Base-by-base conservation (phyloP, 1,140 invertebrate genomes). In the Zaprionus davidi region DNA sequence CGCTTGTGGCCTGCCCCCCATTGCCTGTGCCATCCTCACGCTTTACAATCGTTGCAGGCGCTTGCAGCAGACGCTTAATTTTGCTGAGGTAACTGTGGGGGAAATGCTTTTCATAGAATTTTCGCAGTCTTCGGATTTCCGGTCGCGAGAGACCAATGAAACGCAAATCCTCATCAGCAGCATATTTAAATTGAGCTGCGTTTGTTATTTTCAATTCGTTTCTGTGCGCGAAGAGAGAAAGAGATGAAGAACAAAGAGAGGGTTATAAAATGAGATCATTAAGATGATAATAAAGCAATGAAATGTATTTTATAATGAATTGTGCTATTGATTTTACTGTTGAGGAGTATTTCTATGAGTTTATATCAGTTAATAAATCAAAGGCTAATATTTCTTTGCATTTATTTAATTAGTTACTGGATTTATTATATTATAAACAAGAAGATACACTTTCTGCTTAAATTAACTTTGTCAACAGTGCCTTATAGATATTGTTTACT, bases 151-250 rank as follows among this genome's bases (percentile, higher is more conserved):
- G 97, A 6, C 98, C 98, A 82, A 99, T 96, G 68, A 97, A 96
- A 41, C 94, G 93, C 31, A 99, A 93, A 93, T 99, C 99, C 75
- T 98, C 97, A 81, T 99, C 98, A 1, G 97, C 96, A 6, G 99
- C 98, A 94, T 98, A 99, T 93, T 99, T 99, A n/a, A 99, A 93
- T 93, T 99, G 98, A 24, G 97, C 96, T n/a, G 98, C 96, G 93
- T 96, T 97, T 87, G 96, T 96, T 57, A 98, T 95, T 93, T 96
- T 97, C 78, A 97, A 93, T 86, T 96, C 95, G 87, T 95, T 94
- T 94, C 97, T 97, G 92, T 70, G 92, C 93, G 82, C 3, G 0
- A 26, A 26, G 59, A 7, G 51, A 22, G 28, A n/a, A 20, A 94
- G 57, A 9, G 36, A 20, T 36, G 9, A n/a, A 94, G 64, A 94